Evolutionary conservation across 2,888 invertebrate species (phyloP).

Genomic region (Epicampocera succincta): DNA sequence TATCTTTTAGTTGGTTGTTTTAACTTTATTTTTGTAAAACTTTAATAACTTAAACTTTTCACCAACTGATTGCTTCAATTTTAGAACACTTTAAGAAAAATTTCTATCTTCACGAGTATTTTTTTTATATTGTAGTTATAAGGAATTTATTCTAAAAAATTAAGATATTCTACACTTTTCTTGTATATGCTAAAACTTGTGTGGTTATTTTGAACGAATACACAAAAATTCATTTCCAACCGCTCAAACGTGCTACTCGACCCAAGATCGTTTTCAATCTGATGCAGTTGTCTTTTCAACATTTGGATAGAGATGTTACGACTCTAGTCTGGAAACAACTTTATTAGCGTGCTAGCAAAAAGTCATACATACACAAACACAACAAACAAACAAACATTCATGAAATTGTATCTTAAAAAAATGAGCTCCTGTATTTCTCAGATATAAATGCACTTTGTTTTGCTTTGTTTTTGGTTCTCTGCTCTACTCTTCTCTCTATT

Average conservation of each 20-base stretch:
- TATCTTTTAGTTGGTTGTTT: constrained; percentile 7
- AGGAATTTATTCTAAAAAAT: constrained; percentile 17
- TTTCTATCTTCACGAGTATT: constrained; percentile 1
- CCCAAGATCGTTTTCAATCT: constrained; percentile 78
- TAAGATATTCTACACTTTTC: constrained; percentile 9
- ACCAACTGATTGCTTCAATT: not conserved
- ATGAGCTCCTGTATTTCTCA: constrained; percentile 46
- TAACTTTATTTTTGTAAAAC: constrained; percentile 33
- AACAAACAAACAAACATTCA: constrained; percentile 54
- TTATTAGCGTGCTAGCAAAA: constrained; percentile 72
- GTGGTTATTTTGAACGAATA: constrained; percentile 27
- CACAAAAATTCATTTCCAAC: constrained; percentile 36
- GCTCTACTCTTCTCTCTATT: constrained; percentile 14
- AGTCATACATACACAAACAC: constrained; percentile 36
- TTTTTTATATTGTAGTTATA: constrained; percentile 9
- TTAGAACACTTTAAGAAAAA: constrained; percentile 6
- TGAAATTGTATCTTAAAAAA: constrained; percentile 44
- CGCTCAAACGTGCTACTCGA: constrained; percentile 75
- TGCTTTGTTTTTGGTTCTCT: constrained; percentile 25
- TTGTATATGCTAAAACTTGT: constrained; percentile 18
- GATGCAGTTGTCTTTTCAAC: constrained; percentile 70
- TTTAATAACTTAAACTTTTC: constrained; percentile 12
- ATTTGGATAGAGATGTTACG: constrained; percentile 58
- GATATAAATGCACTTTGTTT: constrained; percentile 53
- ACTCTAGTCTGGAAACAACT: constrained; percentile 74